Base-by-base conservation (phyloP, 1,140 invertebrate genomes). In the Spodoptera frugiperda region DNA sequence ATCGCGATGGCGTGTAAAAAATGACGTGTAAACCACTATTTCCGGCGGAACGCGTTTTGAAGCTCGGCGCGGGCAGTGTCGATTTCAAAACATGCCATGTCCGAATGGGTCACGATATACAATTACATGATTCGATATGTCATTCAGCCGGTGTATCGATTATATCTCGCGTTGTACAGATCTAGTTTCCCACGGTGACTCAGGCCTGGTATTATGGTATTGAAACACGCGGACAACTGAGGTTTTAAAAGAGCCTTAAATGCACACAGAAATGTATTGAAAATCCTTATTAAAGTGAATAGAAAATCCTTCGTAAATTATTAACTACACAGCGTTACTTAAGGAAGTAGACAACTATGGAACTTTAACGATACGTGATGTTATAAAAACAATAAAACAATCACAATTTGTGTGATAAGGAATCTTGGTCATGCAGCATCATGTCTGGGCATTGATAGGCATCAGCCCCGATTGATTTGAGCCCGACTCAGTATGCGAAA, bases 71-170 rank as follows among this genome's bases (percentile, higher is more conserved):
- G 57, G 30, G 54, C 49, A 49, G 70, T 76, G 67, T 78, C 54
- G 39, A 57, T 81, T 75, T 77, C 72, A 71, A 76, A 78, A 78
- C 76, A 59, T 61, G 39, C 39, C 33, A 11, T 74, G 65, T 73
- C 61, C 68, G 61, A 54, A 78, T 67, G 44, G 77, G 48, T 78
- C 61, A 70, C 68, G 76, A 68, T 82, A 78, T 80, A 77, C 61
- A 78, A 76, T 82, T 79, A 79, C 78, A 78, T 59, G 51, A 80
- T 76, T 79, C 76, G 75, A 82, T 83, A 83, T 82, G 76, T 79
- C 80, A 78, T 78, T 78, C 80, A 79, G 48, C 59, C 49, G 44
- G 39, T 65, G 63, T 81, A 80, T 79, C 73, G 79, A 80, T 82
- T 80, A 76, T 74, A 78, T 78, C 76, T 82, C 80, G 46, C 48